Base-by-base conservation (phyloP, 1,140 invertebrate species). In the Berghia stephanieae region DNA sequence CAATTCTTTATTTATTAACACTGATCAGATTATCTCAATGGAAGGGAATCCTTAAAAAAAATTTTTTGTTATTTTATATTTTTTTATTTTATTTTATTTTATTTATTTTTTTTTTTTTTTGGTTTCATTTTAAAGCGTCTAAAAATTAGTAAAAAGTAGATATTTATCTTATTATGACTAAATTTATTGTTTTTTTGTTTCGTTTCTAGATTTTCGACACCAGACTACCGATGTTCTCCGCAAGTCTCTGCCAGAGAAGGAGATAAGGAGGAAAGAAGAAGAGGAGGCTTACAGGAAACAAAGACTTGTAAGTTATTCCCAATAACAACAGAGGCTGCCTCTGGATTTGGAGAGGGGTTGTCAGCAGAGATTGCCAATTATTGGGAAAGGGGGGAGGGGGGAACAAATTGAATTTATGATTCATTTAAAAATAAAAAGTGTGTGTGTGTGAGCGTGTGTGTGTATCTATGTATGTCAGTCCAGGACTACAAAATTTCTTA, bases 231-330 rank as follows among this genome's bases (percentile, higher is more conserved):
- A 87, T 77, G 81, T 81, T 69, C 49, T 70, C 78, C 75, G 69
- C 57, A 79, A 68, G 43, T 75, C 67, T 24, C 75, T 57, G 21
- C 68, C 75, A 34, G 82, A 84, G 43, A 83, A 83, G 63, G 82
- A 85, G 38, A 80, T 76, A 42, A 71, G 83, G 27, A 70, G 86
- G 34, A 81, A 75, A 79, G 85, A 87, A 68, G 87, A 88, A 71
- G 87, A 88, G 46, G 86, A 85, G 55, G 82, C 83, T 34, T 86
- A 87, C 70, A 82, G 86, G 36, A 85, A 83, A 68, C 81, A 85
- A 70, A 79, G 85, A 83, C 74, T 88, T 82, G 87, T 87, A 81
- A 81, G 79, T 43, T 16, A n/a, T n/a, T n/a, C n/a, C n/a, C n/a
- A n/a, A n/a, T n/a, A n/a, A n/a, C n/a, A n/a, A n/a, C n/a, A 31